A percentile compares a stretch with the other conserved stretches of the same genome.
Evolutionary conservation across 2,888 invertebrate species (phyloP).

Genomic region (Agrypnus murinus): DNA sequence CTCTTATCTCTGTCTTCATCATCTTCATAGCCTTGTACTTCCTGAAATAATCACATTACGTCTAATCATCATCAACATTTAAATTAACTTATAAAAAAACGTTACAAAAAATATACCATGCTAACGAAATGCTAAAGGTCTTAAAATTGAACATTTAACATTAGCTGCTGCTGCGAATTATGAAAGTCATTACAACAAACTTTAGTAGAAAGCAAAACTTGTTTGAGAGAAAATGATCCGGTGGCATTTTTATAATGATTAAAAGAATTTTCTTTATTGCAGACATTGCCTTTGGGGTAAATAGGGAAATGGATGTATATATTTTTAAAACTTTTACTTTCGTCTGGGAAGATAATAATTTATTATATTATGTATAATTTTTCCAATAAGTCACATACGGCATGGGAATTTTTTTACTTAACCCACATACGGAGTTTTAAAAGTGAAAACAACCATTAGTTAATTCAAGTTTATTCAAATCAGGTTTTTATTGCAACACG

Average conservation of each 20-base stretch:
- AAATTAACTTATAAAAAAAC: too few species aligned
- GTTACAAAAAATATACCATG: not conserved
- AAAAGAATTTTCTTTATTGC: not conserved
- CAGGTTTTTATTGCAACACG: slow-evolving; percentile 33
- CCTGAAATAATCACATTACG: slow-evolving; percentile 63
- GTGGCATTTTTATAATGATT: not conserved
- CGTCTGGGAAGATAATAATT: not conserved
- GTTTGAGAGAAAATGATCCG: slow-evolving; percentile 20
- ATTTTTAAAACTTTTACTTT: slow-evolving; percentile 3
- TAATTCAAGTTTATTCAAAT: slow-evolving; percentile 41
- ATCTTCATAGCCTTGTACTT: slow-evolving; percentile 62
- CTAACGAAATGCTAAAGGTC: not conserved
- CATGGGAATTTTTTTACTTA: slow-evolving; percentile 16
- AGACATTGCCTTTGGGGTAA: not conserved
- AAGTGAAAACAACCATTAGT: slow-evolving; percentile 36
- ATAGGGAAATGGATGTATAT: slow-evolving; percentile 20
- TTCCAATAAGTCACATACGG: slow-evolving; percentile 6
- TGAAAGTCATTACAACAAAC: slow-evolving; percentile 26
- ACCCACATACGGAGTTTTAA: slow-evolving; percentile 22
- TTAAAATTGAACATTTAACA: slow-evolving; percentile 3
- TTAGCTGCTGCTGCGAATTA: slow-evolving; percentile 4
- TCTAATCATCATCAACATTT: too few species aligned
- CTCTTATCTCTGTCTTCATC: slow-evolving; percentile 77
- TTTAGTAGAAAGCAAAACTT: slow-evolving; percentile 22
- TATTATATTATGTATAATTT: slow-evolving; percentile 19